These are phyloP conservation scores for Charadrius vociferus DNA, from an alignment of 2,113 vertebrate species.

Conservation along the genomic window DNA sequence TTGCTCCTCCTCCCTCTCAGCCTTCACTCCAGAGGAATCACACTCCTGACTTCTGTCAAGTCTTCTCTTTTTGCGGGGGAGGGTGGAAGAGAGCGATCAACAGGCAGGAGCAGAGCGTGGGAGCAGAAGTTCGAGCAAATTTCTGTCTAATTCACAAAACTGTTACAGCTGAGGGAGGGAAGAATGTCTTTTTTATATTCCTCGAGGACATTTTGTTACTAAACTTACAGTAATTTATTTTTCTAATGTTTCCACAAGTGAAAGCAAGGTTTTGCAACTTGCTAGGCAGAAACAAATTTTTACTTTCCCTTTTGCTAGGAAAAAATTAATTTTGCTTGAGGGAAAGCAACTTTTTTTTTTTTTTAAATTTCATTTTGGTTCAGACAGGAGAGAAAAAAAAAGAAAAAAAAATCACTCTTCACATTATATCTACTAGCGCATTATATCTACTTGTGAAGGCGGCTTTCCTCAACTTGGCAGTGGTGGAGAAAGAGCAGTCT, in stretches of 20 bases:
- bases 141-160: neutral
- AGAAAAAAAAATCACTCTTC: neutral
- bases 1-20: neutral
- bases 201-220: neutral
- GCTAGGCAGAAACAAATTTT: neutral
- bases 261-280: neutral
- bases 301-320: neutral
- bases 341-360: neutral
- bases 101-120: neutral
- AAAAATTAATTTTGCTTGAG: neutral
- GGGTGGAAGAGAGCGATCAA: neutral
- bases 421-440: neutral
- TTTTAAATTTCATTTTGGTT: neutral
- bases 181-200: neutral
- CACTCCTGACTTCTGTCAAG: neutral
- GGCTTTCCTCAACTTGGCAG: neutral
- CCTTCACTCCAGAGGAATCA: neutral
- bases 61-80: neutral
- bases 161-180: neutral
- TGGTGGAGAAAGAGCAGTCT: accelerated
- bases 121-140: neutral
- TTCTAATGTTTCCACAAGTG: neutral
- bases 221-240: neutral
- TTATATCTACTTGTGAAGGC: neutral
- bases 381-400: neutral